Percentiles rank a stretch among this genome's conserved stretches.
Conservation (phyloP, 2,113 vertebrate genomes). For the Onychostruthus taczanowskii region DNA sequence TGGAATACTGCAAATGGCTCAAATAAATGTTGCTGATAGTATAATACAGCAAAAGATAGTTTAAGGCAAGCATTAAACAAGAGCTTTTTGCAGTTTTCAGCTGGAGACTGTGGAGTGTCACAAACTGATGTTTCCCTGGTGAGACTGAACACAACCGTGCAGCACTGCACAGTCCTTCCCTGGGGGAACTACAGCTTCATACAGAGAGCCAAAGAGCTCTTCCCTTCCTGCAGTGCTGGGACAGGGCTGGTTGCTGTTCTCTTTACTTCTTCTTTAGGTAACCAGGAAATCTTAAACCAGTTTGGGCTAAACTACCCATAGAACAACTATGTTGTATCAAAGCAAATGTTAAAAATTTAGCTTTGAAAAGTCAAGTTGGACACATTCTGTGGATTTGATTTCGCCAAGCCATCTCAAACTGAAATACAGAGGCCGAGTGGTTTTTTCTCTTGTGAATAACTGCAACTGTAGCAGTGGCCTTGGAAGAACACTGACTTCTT, state of each 20-base stretch:
- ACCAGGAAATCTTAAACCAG: neutral
- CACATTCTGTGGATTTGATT: neutral
- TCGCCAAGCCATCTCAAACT: neutral
- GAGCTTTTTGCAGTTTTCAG: neutral
- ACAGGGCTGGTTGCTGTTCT: neutral
- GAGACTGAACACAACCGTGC: accelerated
- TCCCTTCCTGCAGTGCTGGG: neutral
- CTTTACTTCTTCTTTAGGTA: neutral
- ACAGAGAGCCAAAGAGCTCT: neutral
- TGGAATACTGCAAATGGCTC: neutral
- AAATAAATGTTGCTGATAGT: neutral
- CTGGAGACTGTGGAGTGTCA: neutral
- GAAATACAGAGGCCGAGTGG: neutral
- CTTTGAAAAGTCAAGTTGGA: neutral
- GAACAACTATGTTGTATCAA: neutral
- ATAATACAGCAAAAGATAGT: neutral
- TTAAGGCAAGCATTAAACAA: neutral
- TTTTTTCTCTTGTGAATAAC: neutral
- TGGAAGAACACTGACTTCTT: neutral
- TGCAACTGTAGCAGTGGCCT: neutral
- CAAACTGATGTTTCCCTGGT: neutral
- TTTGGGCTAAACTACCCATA: neutral
- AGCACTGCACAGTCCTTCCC: neutral
- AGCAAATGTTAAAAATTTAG: neutral
- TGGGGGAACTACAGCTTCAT: neutral